These are phyloP conservation scores for Heliconius melpomene DNA, from an alignment of 1,140 invertebrate species.

Conservation along the genomic window DNA sequence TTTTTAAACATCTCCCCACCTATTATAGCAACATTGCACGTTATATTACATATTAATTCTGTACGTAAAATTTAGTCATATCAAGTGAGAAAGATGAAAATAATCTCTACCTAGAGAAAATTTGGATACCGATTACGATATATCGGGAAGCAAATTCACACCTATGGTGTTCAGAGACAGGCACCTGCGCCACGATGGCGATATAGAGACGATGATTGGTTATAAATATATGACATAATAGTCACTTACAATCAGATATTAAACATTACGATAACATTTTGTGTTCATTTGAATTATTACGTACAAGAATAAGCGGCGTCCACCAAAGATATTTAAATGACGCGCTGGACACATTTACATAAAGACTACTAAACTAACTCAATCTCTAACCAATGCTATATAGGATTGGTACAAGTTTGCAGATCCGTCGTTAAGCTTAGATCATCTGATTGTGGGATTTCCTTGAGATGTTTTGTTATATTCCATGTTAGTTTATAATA, in stretches of 20 bases:
- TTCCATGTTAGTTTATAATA: background rate
- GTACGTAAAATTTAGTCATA: too few species aligned
- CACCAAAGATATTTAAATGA: conserved; percentile 32
- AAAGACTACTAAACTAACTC: conserved; percentile 32
- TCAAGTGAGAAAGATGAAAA: too few species aligned
- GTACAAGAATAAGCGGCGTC: conserved; percentile 25
- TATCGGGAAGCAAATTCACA: background rate
- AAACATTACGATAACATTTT: background rate
- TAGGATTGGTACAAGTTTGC: conserved; percentile 22
- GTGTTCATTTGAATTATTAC: conserved; percentile 20
- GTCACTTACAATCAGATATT: background rate
- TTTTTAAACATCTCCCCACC: too few species aligned
- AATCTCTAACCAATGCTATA: conserved; percentile 31
- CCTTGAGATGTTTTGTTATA: background rate
- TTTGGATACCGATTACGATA: too few species aligned
- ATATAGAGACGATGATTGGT: background rate
- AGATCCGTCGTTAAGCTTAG: background rate
- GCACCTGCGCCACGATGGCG: too few species aligned
- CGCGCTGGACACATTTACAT: conserved; percentile 29
- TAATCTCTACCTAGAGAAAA: too few species aligned
- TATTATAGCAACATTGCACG: too few species aligned
- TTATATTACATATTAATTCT: too few species aligned
- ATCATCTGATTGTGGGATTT: background rate
- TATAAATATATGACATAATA: background rate
- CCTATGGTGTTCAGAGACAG: too few species aligned